A percentile compares a stretch with the other conserved stretches of the same genome.
phyloP scores from a whole-genome alignment of 2,797 vertebrate species.

The Channa striata region DNA sequence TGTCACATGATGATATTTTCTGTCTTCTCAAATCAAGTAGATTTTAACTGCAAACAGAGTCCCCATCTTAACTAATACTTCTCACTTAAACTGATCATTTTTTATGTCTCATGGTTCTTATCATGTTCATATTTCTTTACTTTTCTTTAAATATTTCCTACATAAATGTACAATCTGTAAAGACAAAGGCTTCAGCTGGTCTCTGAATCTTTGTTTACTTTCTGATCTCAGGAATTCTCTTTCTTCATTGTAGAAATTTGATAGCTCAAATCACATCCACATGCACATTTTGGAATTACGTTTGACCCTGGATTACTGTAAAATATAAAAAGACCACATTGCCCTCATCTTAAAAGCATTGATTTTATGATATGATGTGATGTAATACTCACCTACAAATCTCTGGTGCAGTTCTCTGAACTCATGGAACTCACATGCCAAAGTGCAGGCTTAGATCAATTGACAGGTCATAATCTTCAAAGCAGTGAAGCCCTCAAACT shows the following conservation, averaged over 20 bases:
- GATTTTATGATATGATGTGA: constrained; percentile 49
- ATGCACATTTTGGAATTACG: too few species aligned
- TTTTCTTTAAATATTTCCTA: background rate
- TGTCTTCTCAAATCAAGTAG: too few species aligned
- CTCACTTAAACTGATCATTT: too few species aligned
- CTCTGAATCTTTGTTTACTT: background rate
- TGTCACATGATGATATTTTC: too few species aligned
- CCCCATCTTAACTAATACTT: too few species aligned
- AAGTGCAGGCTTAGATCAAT: constrained; percentile 50
- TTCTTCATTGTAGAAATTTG: background rate
- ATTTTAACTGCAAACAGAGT: too few species aligned
- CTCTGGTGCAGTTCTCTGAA: constrained; percentile 49
- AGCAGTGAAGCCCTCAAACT: constrained; percentile 29
- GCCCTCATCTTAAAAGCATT: constrained; percentile 42
- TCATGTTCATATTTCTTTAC: too few species aligned
- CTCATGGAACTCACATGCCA: constrained; percentile 51
- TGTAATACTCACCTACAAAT: constrained; percentile 43
- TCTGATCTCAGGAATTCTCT: too few species aligned
- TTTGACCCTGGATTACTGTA: too few species aligned
- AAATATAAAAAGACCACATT: constrained; percentile 33
- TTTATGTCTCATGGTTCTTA: too few species aligned
- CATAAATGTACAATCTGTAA: background rate
- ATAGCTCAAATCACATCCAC: too few species aligned
- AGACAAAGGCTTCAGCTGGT: background rate
- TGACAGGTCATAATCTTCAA: constrained; percentile 50